Conservation (phyloP, 2,888 invertebrate species). For the Adelphocoris suturalis region DNA sequence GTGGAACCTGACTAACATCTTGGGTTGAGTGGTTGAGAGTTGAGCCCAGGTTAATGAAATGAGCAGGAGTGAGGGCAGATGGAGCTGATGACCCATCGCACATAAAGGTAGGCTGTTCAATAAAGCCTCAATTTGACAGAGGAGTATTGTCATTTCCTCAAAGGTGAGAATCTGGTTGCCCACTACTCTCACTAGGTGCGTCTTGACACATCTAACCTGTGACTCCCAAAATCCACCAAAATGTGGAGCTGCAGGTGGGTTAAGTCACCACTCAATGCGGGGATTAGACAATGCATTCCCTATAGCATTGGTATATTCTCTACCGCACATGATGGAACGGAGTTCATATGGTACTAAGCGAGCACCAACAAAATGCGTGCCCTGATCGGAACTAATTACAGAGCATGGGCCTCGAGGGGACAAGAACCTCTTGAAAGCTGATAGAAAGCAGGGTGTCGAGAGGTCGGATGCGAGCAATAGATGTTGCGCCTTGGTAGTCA, state of each 20-base stretch:
- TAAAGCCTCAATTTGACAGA: slow-evolving; percentile 49
- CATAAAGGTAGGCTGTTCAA: slow-evolving; percentile 56
- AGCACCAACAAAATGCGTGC: slow-evolving; percentile 77
- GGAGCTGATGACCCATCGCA: neutral
- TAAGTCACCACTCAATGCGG: slow-evolving; percentile 41
- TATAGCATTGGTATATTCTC: too few species aligned
- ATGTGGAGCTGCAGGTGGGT: slow-evolving; percentile 8
- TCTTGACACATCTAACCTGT: neutral
- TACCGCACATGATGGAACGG: neutral
- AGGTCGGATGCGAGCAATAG: neutral
- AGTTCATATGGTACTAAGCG: slow-evolving; percentile 57
- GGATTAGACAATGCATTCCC: too few species aligned
- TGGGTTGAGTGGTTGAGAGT: neutral
- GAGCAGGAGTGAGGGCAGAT: neutral
- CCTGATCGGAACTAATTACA: slow-evolving; percentile 76
- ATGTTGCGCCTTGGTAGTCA: neutral
- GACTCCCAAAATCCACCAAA: neutral
- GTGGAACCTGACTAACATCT: neutral
- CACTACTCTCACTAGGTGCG: slow-evolving; percentile 38
- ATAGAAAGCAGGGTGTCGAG: neutral
- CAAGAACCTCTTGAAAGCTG: too few species aligned
- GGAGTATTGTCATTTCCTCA: slow-evolving; percentile 24
- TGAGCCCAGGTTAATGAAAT: neutral
- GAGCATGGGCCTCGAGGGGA: too few species aligned
- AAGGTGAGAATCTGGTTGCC: slow-evolving; percentile 15